Evolutionary conservation across 2,888 invertebrate genomes (phyloP), one percentile per base, ranked within the genome.

Genomic region (Drosophila borborema): DNA sequence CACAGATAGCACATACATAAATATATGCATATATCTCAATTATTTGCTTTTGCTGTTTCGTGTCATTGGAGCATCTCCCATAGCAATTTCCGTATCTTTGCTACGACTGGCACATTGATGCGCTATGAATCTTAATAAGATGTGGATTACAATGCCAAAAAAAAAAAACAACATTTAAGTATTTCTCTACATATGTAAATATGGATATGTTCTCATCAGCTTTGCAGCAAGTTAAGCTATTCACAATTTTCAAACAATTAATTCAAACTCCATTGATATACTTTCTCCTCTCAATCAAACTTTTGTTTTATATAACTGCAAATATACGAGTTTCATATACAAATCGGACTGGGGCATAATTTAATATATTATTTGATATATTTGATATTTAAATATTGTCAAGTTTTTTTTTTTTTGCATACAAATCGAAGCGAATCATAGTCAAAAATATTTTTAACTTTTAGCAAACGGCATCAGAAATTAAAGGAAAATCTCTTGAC

Each of bases 31-130:
- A 28, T n/a, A 64, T 63, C 51, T 55, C 23, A 34, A 40, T 43
- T 63, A 43, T 46, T 49, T 43, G 4, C 41, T 45, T 41, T 51
- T 16, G 46, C 60, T 55, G 70, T 48, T 80, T 68, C 75, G 70
- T 82, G 82, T 84, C 83, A 83, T 64, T 82, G 82, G 82, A 83
- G 75, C 77, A 43, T n/a, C 16, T 41, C 28, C 41, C 28, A 31
- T n/a, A 8, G 2, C 10, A 38, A 62, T 51, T 74, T 74, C 74
- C 74, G 62, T 43, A 48, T 46, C 20, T 43, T 10, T 5, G 9
- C 3, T 5, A 14, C n/a, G 36, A 41, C 8, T 55, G n/a, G 31
- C 34, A 51, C 34, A 18, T 40, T 16, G 20, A 46, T 46, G 23
- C 46, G 71, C 53, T 31, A 46, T 66, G 18, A 36, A 36, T 36